phyloP scores from a whole-genome alignment of 92 coral and sea anemone species.

The Palythoa caribaeorum region DNA sequence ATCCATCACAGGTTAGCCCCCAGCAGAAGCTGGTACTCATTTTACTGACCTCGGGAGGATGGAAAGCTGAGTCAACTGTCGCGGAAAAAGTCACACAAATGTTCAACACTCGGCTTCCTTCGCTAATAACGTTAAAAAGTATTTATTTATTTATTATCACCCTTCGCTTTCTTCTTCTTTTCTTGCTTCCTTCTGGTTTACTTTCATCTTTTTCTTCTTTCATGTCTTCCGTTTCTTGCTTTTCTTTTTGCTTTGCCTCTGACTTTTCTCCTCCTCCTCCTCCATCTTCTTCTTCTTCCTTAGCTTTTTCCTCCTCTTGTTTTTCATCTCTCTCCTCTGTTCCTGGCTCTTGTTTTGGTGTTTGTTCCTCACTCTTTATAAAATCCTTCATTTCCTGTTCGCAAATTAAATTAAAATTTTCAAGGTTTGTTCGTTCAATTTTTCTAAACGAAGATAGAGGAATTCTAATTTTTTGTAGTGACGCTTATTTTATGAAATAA shows the following conservation, averaged over 20 bases:
- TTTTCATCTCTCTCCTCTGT: background rate
- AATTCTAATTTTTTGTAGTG: too few relatives aligned
- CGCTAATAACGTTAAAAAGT: background rate
- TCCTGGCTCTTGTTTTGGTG: slow-evolving; percentile 39
- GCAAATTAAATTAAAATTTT: background rate
- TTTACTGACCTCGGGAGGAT: too few relatives aligned
- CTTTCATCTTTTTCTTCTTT: background rate
- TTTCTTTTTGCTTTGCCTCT: background rate
- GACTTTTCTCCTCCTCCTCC: background rate
- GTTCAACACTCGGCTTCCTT: too few relatives aligned
- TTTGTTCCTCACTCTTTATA: slow-evolving; percentile 57
- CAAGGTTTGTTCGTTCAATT: background rate
- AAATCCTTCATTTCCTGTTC: slow-evolving; percentile 83
- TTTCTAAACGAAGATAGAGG: too few relatives aligned
- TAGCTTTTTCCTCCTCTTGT: background rate
- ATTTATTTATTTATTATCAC: background rate
- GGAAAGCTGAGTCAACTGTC: too few relatives aligned
- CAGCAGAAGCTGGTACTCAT: too few relatives aligned
- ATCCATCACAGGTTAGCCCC: too few relatives aligned
- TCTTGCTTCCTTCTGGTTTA: slow-evolving; percentile 7
- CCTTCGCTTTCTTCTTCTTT: slow-evolving; percentile 14
- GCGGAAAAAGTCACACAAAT: too few relatives aligned
- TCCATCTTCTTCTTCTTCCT: slow-evolving; percentile 5
- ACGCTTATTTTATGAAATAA: too few relatives aligned
- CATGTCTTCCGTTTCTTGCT: background rate